These are phyloP conservation scores for Callorhinus ursinus DNA, from an alignment of 2,113 vertebrate species.

Conservation along the genomic window DNA sequence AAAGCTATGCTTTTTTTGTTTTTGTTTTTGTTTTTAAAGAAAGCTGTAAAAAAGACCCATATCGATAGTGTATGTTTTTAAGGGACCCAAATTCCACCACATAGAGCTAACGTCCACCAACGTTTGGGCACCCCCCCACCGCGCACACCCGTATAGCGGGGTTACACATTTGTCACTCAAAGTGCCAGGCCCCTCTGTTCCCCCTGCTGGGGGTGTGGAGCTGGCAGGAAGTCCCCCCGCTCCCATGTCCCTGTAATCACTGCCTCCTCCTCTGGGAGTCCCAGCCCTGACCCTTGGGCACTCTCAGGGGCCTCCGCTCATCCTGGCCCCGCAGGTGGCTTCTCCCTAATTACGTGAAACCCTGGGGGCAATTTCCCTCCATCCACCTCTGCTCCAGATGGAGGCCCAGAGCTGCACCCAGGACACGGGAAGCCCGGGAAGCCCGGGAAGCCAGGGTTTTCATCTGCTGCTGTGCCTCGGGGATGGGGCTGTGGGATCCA, in stretches of 20 bases:
- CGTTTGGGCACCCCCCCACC: background rate
- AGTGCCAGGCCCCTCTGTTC: background rate
- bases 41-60: background rate
- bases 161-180: background rate
- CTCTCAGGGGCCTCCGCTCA: background rate
- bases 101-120: background rate
- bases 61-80: background rate
- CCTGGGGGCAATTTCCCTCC: background rate
- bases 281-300: background rate
- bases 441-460: background rate
- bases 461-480: background rate
- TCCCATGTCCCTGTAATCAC: background rate
- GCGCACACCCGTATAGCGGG: background rate
- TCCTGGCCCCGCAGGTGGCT: background rate
- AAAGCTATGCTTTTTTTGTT: background rate
- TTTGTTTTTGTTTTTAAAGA: too few species aligned
- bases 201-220: background rate
- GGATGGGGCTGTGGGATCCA: background rate
- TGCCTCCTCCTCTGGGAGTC: background rate
- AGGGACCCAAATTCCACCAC: background rate
- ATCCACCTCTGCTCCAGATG: background rate
- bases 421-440: background rate
- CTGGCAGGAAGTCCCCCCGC: background rate
- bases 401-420: background rate
- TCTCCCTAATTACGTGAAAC: background rate